phyloP scores from a whole-genome alignment of 2,888 invertebrate species.

The Drosophila limbata region DNA sequence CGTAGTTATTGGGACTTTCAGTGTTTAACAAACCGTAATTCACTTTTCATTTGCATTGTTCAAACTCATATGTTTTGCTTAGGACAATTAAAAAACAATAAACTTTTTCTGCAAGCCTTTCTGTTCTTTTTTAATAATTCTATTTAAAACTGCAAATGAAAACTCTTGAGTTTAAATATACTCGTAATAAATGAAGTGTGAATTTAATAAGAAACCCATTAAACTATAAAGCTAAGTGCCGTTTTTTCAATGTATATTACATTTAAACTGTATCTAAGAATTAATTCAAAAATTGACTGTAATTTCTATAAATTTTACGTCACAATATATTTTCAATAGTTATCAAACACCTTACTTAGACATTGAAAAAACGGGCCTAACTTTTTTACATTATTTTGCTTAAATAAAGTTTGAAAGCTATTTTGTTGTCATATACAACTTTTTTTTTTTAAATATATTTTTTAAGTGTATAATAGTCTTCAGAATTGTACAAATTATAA shows the following conservation, averaged over 20 bases:
- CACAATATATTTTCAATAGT: too few relatives aligned
- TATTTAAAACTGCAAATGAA: not conserved
- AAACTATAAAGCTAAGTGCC: too few relatives aligned
- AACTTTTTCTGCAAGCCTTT: not conserved
- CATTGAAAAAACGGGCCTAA: too few relatives aligned
- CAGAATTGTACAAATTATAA: too few relatives aligned
- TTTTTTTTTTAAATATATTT: too few relatives aligned
- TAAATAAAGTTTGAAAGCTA: not conserved
- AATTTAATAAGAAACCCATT: too few relatives aligned
- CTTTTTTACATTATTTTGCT: not conserved
- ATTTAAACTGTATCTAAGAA: too few relatives aligned
- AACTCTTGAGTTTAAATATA: not conserved
- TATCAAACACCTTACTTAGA: too few relatives aligned
- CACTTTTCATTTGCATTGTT: conserved; percentile 4
- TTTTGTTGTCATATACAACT: not conserved
- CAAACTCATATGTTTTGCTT: conserved; percentile 2
- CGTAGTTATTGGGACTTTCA: not conserved
- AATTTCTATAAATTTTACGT: too few relatives aligned
- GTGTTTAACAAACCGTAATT: conserved; percentile 10
- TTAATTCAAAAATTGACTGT: too few relatives aligned
- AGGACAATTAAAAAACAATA: not conserved
- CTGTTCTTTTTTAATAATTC: not conserved
- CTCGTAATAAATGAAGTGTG: not conserved
- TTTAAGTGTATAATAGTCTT: too few relatives aligned
- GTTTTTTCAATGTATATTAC: too few relatives aligned